These are phyloP conservation scores for Mylabris sibirica DNA, from an alignment of 2,888 invertebrate species.

Conservation along the genomic window DNA sequence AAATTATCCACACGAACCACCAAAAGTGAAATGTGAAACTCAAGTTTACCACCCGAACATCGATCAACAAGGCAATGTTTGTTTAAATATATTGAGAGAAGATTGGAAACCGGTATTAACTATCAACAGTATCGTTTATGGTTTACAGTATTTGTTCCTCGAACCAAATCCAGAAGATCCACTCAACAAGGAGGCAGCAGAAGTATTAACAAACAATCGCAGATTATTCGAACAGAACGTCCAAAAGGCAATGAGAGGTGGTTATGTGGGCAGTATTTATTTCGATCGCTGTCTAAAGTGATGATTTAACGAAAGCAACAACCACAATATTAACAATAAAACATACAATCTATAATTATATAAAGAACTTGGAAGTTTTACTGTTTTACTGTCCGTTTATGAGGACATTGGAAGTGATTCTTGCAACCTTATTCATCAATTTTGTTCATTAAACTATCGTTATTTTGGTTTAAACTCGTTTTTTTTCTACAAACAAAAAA, in stretches of 20 bases:
- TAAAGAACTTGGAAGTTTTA: conserved; percentile 31
- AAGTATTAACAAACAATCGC: conserved; percentile 93
- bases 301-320: conserved; percentile 57
- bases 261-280: conserved; percentile 91
- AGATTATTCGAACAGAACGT: conserved; percentile 96
- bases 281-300: conserved; percentile 97
- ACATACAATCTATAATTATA: conserved; percentile 3
- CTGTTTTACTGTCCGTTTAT: conserved; percentile 32
- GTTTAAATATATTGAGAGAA: conserved; percentile 95
- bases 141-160: conserved; percentile 95
- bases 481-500: conserved; percentile 29
- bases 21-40: conserved; percentile 98
- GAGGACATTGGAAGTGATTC: conserved; percentile 33
- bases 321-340: neutral
- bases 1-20: conserved; percentile 97
- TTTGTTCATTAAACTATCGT: conserved; percentile 31
- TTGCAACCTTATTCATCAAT: conserved; percentile 28
- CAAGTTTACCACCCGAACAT: conserved; percentile 98
- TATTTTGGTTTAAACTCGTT: conserved; percentile 27
- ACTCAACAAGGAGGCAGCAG: conserved; percentile 97
- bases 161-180: conserved; percentile 99
- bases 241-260: conserved; percentile 94
- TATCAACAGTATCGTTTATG: conserved; percentile 97
- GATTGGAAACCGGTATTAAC: conserved; percentile 99
- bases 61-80: conserved; percentile 97